Conservation (phyloP, 1,140 invertebrate species). For the Apis florea region DNA sequence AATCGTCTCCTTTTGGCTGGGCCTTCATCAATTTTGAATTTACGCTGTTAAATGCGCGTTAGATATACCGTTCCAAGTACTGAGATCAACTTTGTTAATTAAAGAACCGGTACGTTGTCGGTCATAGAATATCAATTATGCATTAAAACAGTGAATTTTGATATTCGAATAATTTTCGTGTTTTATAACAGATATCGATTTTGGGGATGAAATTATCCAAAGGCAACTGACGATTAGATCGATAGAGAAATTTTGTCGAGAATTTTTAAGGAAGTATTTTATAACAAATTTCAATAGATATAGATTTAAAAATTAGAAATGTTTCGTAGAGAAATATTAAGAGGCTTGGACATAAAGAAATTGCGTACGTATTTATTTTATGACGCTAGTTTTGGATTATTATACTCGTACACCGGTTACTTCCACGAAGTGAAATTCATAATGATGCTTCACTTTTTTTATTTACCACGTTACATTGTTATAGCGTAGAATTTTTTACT, state of each 20-base stretch:
- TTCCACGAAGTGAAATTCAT: neutral
- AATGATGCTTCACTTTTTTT: neutral
- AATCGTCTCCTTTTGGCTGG: neutral
- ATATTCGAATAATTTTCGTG: neutral
- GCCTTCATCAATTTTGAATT: neutral
- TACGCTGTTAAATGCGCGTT: neutral
- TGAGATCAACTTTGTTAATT: conserved; percentile 2
- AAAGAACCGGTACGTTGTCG: neutral
- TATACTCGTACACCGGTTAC: neutral
- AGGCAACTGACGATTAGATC: too few species aligned
- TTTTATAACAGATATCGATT: too few species aligned
- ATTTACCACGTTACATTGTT: neutral
- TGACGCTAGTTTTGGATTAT: neutral
- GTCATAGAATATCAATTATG: neutral
- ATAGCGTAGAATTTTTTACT: neutral
- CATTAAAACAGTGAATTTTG: neutral
- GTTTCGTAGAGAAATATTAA: too few species aligned
- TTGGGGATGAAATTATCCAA: too few species aligned
- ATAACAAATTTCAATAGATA: too few species aligned
- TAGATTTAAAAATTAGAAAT: too few species aligned
- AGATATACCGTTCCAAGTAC: neutral
- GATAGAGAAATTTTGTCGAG: too few species aligned
- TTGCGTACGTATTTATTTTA: neutral
- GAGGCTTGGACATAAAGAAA: too few species aligned
- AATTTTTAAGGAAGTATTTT: too few species aligned